phyloP scores from a whole-genome alignment of 2,797 vertebrate species.

The Malacoraja senta region DNA sequence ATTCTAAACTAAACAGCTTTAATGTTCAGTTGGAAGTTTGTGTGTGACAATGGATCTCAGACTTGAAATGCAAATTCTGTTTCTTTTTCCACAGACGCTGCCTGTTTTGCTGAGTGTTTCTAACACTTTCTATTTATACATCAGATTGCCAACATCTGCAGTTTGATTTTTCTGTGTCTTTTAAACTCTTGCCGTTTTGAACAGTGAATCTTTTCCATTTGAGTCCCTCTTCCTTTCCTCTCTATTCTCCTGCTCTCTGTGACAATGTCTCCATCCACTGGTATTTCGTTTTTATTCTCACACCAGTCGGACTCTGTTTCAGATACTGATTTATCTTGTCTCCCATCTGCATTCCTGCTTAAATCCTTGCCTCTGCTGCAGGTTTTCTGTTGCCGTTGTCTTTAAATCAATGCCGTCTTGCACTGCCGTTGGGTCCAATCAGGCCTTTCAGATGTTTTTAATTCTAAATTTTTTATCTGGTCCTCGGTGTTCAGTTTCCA shows the following conservation, averaged over 20 bases:
- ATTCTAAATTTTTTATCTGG: not conserved
- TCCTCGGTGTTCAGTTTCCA: not conserved
- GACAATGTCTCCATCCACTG: not conserved
- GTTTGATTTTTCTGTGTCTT: not conserved
- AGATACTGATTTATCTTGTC: not conserved
- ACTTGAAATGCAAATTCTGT: too few relatives aligned
- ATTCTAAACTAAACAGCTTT: too few relatives aligned
- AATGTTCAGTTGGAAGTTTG: too few relatives aligned
- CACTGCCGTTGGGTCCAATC: not conserved
- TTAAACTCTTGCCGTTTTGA: not conserved
- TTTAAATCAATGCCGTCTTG: not conserved
- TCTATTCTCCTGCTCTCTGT: not conserved
- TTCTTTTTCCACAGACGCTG: too few relatives aligned
- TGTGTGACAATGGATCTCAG: too few relatives aligned
- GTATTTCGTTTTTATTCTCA: not conserved
- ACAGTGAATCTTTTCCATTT: not conserved
- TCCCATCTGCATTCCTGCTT: not conserved
- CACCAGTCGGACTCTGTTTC: not conserved
- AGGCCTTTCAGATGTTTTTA: not conserved
- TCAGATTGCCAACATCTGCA: too few relatives aligned
- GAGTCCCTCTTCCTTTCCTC: not conserved
- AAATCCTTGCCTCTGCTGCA: not conserved
- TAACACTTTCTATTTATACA: too few relatives aligned
- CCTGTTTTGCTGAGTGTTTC: too few relatives aligned
- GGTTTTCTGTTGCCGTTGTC: not conserved